These are phyloP conservation scores for Clarias pachynema DNA, from an alignment of 2,797 vertebrate species.

Conservation along the genomic window DNA sequence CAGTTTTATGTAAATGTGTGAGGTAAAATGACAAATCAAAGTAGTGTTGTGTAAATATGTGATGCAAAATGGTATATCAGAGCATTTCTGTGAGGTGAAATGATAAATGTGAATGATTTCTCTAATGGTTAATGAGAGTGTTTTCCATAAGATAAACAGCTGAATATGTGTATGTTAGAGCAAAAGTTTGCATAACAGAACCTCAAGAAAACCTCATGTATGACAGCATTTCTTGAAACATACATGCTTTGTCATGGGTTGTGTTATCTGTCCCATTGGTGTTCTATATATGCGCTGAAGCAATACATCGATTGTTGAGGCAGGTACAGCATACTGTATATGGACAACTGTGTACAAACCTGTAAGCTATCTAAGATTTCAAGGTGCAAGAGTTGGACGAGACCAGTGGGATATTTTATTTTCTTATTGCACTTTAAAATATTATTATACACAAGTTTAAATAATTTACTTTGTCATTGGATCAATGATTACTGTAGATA, in stretches of 20 bases:
- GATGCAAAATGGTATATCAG: background rate
- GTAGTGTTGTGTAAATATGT: background rate
- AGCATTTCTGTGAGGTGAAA: background rate
- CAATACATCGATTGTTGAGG: slow-evolving; percentile 42
- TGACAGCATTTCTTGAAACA: slow-evolving; percentile 7
- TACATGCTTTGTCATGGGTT: slow-evolving; percentile 12
- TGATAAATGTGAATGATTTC: too few species aligned
- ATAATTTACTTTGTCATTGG: slow-evolving; percentile 40
- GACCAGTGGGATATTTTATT: slow-evolving; percentile 42
- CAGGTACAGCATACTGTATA: background rate
- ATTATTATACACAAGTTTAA: slow-evolving; percentile 33
- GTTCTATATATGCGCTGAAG: slow-evolving; percentile 39
- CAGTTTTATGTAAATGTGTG: background rate
- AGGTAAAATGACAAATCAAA: background rate
- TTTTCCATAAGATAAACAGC: too few species aligned
- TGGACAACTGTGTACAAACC: slow-evolving; percentile 30
- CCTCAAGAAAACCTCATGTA: background rate
- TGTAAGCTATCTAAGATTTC: slow-evolving; percentile 32
- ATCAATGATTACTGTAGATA: slow-evolving; percentile 49
- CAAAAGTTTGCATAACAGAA: background rate
- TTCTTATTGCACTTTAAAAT: slow-evolving; percentile 54
- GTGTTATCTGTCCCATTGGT: slow-evolving; percentile 19
- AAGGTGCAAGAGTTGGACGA: slow-evolving; percentile 28
- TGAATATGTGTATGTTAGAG: background rate
- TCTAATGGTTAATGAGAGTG: too few species aligned